These are phyloP conservation scores for Neotoxoptera formosana DNA, from an alignment of 1,140 invertebrate genomes.

Conservation along the genomic window DNA sequence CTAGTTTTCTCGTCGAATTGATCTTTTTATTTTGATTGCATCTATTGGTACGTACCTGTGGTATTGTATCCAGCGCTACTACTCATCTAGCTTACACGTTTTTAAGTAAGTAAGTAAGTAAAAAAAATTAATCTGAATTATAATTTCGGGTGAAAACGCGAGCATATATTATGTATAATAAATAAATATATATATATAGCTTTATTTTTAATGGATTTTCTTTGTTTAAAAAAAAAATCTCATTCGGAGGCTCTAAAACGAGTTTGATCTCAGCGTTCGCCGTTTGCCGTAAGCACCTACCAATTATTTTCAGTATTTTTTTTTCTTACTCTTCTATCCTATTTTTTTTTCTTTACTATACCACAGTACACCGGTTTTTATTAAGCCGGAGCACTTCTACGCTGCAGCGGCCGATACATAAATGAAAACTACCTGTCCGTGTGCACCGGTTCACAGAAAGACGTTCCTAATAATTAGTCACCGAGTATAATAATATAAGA, in stretches of 20 bases:
- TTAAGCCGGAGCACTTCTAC: conserved; percentile 26
- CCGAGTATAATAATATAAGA: conserved; percentile 31
- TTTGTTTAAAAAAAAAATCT: conserved; percentile 46
- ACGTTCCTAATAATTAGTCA: conserved; percentile 51
- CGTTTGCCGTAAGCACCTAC: conserved; percentile 55
- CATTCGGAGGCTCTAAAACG: conserved; percentile 44
- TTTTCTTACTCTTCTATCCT: not conserved
- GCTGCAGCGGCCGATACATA: conserved; percentile 23
- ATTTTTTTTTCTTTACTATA: not conserved
- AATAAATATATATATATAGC: not conserved
- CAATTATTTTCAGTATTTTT: conserved; percentile 54
- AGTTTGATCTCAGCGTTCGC: conserved; percentile 47
- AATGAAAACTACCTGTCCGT: conserved; percentile 51
- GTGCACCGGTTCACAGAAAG: conserved; percentile 49
- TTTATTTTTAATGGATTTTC: conserved; percentile 49
- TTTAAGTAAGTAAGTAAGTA: not conserved
- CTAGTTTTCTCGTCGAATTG: not conserved
- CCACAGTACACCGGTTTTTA: conserved; percentile 50
- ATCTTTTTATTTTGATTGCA: not conserved
- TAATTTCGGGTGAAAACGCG: conserved; percentile 10
- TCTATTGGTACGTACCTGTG: not conserved
- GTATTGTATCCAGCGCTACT: not conserved
- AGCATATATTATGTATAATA: not conserved
- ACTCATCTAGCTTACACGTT: not conserved
- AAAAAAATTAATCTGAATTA: conserved; percentile 33